Evolutionary conservation across 2,797 vertebrate genomes (phyloP).

Genomic region (Melopsittacus undulatus): DNA sequence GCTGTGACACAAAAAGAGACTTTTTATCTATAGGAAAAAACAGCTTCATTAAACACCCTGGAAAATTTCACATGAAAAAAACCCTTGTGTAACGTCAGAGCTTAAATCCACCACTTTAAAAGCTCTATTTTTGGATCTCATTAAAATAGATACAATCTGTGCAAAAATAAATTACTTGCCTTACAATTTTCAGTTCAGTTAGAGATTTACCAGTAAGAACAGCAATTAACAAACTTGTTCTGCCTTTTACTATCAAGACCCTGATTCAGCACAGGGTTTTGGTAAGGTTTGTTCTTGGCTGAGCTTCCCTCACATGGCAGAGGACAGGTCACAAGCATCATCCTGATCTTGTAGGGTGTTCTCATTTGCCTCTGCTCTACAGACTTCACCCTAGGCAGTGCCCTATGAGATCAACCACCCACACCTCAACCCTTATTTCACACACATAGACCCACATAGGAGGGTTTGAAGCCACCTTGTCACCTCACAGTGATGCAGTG

Average conservation of each 20-base stretch:
- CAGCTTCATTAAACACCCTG: background rate
- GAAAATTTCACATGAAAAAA: slow-evolving; percentile 1
- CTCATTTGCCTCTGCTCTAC: background rate
- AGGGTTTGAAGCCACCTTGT: background rate
- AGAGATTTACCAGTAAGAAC: background rate
- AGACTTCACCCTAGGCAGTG: background rate
- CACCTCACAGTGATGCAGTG: background rate
- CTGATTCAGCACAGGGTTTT: background rate
- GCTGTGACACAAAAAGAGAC: background rate
- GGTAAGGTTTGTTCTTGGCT: background rate
- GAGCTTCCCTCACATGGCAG: background rate
- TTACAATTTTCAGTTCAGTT: slow-evolving; percentile 9
- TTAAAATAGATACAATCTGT: slow-evolving; percentile 64
- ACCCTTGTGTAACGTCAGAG: background rate
- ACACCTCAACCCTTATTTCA: background rate
- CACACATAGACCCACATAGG: background rate
- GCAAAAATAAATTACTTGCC: slow-evolving; percentile 46
- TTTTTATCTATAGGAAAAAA: background rate
- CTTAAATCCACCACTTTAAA: background rate
- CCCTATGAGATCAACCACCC: rapidly evolving
- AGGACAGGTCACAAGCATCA: background rate
- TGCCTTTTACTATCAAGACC: background rate
- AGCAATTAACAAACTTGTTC: slow-evolving; percentile 34
- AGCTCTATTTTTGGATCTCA: slow-evolving; percentile 44
- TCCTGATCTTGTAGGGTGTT: rapidly evolving